phyloP scores from a whole-genome alignment of 2,888 invertebrate genomes.

The Epirrhoe tristata region DNA sequence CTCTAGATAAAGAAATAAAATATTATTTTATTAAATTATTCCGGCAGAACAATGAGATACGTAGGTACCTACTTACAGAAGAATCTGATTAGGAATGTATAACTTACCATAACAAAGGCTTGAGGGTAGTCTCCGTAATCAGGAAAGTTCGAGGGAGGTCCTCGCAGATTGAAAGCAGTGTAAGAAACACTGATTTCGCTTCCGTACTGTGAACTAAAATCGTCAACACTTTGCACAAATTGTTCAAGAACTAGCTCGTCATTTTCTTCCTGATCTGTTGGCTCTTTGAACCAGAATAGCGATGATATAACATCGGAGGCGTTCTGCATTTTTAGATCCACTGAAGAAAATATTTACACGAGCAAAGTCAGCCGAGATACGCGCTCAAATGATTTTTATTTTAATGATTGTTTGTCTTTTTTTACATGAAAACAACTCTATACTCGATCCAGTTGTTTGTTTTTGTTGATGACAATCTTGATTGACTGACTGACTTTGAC shows the following conservation, averaged over 20 bases:
- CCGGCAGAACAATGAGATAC: not conserved
- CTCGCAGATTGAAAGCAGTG: constrained; percentile 93
- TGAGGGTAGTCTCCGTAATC: constrained; percentile 96
- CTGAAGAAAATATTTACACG: constrained; percentile 7
- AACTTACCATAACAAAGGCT: constrained; percentile 94
- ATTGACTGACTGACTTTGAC: too few relatives aligned
- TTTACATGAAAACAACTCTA: not conserved
- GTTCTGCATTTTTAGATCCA: constrained; percentile 67
- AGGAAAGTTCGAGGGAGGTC: constrained; percentile 94
- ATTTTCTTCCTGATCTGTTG: constrained; percentile 61
- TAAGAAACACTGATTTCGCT: constrained; percentile 95
- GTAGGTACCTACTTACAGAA: not conserved
- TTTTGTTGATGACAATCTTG: not conserved
- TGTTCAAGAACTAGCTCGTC: constrained; percentile 87
- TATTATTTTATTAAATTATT: not conserved
- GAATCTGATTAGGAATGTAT: not conserved
- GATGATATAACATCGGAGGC: constrained; percentile 77
- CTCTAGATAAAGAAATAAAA: constrained; percentile 80
- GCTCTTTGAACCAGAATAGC: constrained; percentile 73
- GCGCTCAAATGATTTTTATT: constrained; percentile 8
- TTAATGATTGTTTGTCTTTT: not conserved
- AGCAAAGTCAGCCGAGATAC: not conserved
- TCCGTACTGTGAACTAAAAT: constrained; percentile 96
- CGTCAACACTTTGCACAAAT: constrained; percentile 91
- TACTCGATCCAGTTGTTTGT: not conserved